Conservation (phyloP, 1,140 invertebrate genomes). For the Semibalanus balanoides region DNA sequence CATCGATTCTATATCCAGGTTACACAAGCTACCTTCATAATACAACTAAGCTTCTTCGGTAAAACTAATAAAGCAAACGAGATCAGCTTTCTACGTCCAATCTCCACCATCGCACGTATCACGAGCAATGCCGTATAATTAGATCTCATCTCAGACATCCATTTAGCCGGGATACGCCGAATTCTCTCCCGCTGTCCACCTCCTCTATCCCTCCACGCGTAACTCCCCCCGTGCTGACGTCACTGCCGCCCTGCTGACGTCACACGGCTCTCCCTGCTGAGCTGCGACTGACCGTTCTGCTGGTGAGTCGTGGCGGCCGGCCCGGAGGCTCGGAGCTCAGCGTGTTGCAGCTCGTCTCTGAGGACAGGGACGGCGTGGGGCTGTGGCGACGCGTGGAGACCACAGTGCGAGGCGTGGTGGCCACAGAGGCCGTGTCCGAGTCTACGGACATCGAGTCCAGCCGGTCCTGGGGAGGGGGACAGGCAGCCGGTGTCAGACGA, state of each 20-base stretch:
- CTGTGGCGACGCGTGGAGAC: neutral
- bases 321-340: neutral
- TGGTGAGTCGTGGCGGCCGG: neutral
- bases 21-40: too few species aligned
- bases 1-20: too few species aligned
- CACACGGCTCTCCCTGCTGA: too few species aligned
- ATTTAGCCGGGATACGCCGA: neutral
- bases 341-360: neutral
- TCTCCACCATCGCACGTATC: too few species aligned
- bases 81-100: too few species aligned
- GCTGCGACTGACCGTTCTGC: neutral
- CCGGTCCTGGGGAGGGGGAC: neutral
- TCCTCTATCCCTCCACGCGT: neutral
- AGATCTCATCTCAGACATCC: too few species aligned
- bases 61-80: too few species aligned
- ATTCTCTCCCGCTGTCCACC: neutral
- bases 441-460: neutral
- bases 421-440: neutral
- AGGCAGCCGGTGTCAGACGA: too few species aligned
- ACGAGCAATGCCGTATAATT: too few species aligned
- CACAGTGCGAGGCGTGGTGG: neutral
- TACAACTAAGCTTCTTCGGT: too few species aligned
- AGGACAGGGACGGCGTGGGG: neutral
- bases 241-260: neutral
- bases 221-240: neutral